Evolutionary conservation across 2,113 vertebrate species (phyloP).

Genomic region (Ursus arctos): DNA sequence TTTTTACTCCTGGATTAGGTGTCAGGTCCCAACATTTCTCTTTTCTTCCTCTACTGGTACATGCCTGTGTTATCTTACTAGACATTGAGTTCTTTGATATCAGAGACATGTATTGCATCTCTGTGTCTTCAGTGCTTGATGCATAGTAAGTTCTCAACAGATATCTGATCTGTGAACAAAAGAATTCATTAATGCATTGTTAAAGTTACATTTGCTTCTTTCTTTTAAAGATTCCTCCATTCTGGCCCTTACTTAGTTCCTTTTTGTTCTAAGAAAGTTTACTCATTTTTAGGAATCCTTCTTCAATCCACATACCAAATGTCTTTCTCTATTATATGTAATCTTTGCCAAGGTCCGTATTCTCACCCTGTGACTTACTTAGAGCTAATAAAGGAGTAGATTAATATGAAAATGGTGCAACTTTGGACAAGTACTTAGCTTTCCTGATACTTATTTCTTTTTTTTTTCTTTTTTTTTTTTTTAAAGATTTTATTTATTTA

Average conservation of each 20-base stretch:
- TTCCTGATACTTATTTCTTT: not conserved
- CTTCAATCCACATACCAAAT: constrained; percentile 15
- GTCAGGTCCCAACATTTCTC: not conserved
- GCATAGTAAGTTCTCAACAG: constrained; percentile 30
- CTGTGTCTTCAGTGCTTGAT: not conserved
- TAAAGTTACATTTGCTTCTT: not conserved
- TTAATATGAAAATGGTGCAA: constrained; percentile 2
- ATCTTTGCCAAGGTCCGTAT: not conserved
- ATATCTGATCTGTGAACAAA: not conserved
- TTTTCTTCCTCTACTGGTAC: not conserved
- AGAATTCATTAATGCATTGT: not conserved
- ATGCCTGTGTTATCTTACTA: not conserved
- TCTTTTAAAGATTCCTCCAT: not conserved
- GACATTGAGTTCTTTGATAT: constrained; percentile 36
- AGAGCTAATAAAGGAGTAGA: not conserved
- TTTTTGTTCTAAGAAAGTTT: constrained; percentile 39
- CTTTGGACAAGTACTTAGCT: not conserved
- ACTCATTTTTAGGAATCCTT: not conserved
- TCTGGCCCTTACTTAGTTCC: not conserved
- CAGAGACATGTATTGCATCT: not conserved
- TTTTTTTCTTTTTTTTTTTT: no score
- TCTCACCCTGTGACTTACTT: not conserved
- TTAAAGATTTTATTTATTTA: no score
- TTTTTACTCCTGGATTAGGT: not conserved
- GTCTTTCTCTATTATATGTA: not conserved